Evolutionary conservation across 2,113 vertebrate genomes (phyloP).

Genomic region (Perccottus glenii): DNA sequence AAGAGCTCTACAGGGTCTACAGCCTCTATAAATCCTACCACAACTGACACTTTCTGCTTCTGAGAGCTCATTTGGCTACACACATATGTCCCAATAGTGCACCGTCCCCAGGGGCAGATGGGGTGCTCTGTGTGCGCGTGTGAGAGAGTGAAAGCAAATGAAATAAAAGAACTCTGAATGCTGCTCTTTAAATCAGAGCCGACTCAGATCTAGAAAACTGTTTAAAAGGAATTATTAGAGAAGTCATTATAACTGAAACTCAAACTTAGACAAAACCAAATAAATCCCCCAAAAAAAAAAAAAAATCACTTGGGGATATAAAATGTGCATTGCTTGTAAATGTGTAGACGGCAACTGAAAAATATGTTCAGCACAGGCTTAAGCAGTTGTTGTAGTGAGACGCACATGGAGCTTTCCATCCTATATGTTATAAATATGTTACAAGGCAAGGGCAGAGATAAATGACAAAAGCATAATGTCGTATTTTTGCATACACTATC

Average conservation of each 20-base stretch:
- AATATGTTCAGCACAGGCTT: no score
- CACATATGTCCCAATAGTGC: conserved; percentile 42
- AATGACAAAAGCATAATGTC: no score
- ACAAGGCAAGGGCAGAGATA: no score
- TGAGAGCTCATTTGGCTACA: conserved; percentile 39
- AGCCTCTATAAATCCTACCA: conserved; percentile 26
- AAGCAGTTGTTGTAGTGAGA: no score
- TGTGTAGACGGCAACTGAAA: no score
- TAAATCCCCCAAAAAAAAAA: no score
- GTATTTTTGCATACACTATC: no score
- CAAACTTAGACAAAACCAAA: not conserved
- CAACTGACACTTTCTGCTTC: conserved; percentile 45
- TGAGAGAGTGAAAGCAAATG: not conserved
- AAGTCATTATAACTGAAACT: not conserved
- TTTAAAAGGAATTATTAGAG: not conserved
- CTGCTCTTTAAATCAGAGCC: conserved; percentile 1
- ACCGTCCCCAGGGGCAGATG: conserved; percentile 23
- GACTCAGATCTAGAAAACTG: not conserved
- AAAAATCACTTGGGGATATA: no score
- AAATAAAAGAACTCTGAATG: conserved; percentile 3
- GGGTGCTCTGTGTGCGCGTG: not conserved
- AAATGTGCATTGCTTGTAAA: no score
- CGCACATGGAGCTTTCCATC: no score
- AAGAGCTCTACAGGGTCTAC: conserved; percentile 12
- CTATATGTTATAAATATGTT: no score